These are phyloP conservation scores for Drosophila macrospina DNA, from an alignment of 2,888 invertebrate genomes.

Conservation along the genomic window DNA sequence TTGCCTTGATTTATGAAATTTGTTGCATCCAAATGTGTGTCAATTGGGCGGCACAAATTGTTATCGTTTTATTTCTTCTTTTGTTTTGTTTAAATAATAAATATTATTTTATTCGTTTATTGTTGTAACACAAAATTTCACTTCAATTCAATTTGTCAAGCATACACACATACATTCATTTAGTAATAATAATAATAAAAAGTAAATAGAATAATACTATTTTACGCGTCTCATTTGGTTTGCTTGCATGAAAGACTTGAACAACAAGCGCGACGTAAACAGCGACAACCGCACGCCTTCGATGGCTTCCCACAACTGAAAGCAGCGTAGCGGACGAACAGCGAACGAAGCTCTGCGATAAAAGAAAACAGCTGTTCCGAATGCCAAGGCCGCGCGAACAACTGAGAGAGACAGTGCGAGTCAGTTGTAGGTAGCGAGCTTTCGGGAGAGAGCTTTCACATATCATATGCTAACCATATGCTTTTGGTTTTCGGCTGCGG, in stretches of 20 bases:
- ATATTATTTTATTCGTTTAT: not conserved
- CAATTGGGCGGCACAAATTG: conserved; percentile 45
- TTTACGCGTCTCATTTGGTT: conserved; percentile 11
- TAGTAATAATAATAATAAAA: conserved; percentile 1
- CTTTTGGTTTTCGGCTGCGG: conserved; percentile 38
- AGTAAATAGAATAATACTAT: conserved; percentile 6
- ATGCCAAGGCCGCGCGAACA: conserved; percentile 69
- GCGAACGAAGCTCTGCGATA: conserved; percentile 19
- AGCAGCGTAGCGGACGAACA: conserved; percentile 24
- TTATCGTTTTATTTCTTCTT: not conserved
- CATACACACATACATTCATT: conserved; percentile 1
- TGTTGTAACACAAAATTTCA: conserved; percentile 12
- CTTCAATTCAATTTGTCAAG: conserved; percentile 4
- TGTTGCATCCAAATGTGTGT: conserved; percentile 49
- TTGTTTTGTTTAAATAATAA: conserved; percentile 16
- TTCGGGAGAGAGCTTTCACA: conserved; percentile 21
- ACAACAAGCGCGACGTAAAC: conserved; percentile 13
- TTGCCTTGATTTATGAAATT: conserved; percentile 66
- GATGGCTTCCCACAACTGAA: conserved; percentile 58
- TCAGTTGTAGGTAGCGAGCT: conserved; percentile 28
- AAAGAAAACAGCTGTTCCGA: conserved; percentile 53
- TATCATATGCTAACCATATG: conserved; percentile 38
- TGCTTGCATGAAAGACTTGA: conserved; percentile 1
- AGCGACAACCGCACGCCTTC: conserved; percentile 57
- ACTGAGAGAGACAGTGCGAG: conserved; percentile 1